A percentile compares a stretch with the other conserved stretches of the same genome.
Conservation (phyloP, 2,888 invertebrate species). For the Dolichopus griseipennis region DNA sequence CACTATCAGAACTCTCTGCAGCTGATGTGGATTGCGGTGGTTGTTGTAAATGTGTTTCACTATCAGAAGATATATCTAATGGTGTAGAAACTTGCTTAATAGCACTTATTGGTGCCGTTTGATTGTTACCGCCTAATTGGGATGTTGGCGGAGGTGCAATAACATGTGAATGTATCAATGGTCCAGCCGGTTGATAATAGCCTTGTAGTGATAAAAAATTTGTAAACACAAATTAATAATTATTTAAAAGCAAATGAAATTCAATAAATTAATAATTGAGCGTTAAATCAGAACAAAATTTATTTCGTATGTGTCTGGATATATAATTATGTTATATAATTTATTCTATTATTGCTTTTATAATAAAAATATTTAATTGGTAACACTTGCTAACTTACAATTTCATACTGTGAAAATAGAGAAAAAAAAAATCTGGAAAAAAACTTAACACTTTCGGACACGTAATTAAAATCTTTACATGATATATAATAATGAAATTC, state of each 20-base stretch:
- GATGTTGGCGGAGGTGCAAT: constrained; percentile 30
- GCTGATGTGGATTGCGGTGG: constrained; percentile 34
- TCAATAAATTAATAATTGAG: no score
- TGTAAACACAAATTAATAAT: not conserved
- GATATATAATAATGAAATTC: no score
- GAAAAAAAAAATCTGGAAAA: no score
- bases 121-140: constrained; percentile 20
- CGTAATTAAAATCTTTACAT: no score
- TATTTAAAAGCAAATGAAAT: not conserved
- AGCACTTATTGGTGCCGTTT: constrained; percentile 21
- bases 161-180: constrained; percentile 66
- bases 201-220: constrained; percentile 47
- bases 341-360: no score
- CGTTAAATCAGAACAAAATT: no score
- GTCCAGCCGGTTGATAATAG: constrained; percentile 88
- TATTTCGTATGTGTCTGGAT: no score
- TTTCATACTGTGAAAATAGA: no score
- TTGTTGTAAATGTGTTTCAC: constrained; percentile 37
- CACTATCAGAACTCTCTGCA: constrained; percentile 32
- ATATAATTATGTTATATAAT: no score
- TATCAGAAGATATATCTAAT: constrained; percentile 35
- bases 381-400: no score
- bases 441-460: no score
- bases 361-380: no score
- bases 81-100: constrained; percentile 40